A percentile compares a stretch with the other conserved stretches of the same genome.
These are phyloP conservation scores for Tricholaema leucomelas DNA, from an alignment of 2,113 vertebrate genomes.

Conservation along the genomic window DNA sequence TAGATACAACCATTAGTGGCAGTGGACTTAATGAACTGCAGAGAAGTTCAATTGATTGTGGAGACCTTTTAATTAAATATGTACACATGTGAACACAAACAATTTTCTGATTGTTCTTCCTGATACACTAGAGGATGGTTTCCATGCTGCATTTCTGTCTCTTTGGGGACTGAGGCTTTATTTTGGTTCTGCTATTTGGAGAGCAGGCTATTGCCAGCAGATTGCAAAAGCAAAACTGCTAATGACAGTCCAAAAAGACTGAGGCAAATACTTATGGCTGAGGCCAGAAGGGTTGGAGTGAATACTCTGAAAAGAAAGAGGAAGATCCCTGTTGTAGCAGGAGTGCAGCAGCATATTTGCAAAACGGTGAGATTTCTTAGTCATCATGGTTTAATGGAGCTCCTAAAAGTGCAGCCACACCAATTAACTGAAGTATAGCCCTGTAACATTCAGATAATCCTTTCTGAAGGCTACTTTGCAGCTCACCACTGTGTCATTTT, in stretches of 20 bases:
- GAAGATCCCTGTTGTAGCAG: not conserved
- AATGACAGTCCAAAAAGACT: not conserved
- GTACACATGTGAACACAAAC: not conserved
- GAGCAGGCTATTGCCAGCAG: rapidly evolving
- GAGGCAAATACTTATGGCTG: not conserved
- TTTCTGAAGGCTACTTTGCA: not conserved
- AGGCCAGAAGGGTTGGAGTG: not conserved
- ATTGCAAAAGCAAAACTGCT: not conserved
- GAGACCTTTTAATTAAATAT: not conserved
- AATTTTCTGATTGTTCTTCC: not conserved
- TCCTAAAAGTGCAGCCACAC: not conserved
- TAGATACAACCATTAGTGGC: not conserved
- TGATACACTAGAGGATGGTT: not conserved
- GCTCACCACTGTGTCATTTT: not conserved
- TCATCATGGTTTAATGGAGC: rapidly evolving
- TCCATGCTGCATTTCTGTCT: not conserved
- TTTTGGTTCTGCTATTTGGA: not conserved
- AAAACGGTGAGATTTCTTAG: not conserved
- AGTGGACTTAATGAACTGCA: not conserved
- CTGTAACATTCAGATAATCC: not conserved
- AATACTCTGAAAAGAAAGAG: not conserved
- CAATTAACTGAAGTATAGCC: not conserved
- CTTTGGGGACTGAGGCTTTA: not conserved
- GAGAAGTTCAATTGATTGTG: not conserved
- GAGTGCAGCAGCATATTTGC: not conserved